Percentiles rank a stretch among this genome's conserved stretches.
Evolutionary conservation across 1,140 invertebrate species (phyloP).

Genomic region (Lithobius niger): DNA sequence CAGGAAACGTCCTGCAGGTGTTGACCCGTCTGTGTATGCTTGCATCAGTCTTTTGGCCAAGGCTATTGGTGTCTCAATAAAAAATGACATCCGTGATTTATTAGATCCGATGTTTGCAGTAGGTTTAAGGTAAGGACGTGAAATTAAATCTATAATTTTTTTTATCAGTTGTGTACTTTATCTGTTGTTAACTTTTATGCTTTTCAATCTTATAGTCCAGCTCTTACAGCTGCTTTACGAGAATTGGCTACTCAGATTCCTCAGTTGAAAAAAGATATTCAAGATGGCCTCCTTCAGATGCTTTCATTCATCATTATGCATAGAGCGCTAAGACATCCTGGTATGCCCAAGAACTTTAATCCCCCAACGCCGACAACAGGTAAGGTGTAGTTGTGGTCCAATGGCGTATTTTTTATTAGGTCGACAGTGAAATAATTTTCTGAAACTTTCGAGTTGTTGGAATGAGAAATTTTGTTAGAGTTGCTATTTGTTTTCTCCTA

Average conservation of each 20-base stretch:
- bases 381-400: too few species aligned
- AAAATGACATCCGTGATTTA: slow-evolving; percentile 64
- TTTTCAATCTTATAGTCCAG: slow-evolving; percentile 43
- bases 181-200: background rate
- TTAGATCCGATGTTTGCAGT: slow-evolving; percentile 85
- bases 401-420: too few species aligned
- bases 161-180: background rate
- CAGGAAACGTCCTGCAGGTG: slow-evolving; percentile 19
- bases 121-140: slow-evolving; percentile 42
- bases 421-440: too few species aligned
- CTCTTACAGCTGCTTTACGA: slow-evolving; percentile 75
- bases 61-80: slow-evolving; percentile 61
- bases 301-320: slow-evolving; percentile 79
- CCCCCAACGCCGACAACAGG: slow-evolving; percentile 18
- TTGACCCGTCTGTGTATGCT: slow-evolving; percentile 84
- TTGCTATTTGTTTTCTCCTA: too few species aligned
- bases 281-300: slow-evolving; percentile 78
- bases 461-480: too few species aligned
- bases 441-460: too few species aligned
- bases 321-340: slow-evolving; percentile 62
- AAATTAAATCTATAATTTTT: background rate
- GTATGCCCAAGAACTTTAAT: slow-evolving; percentile 40
- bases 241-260: slow-evolving; percentile 82
- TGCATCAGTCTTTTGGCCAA: slow-evolving; percentile 87
- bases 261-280: slow-evolving; percentile 72